A percentile compares a stretch with the other conserved stretches of the same genome.
Evolutionary conservation across 2,797 vertebrate species (phyloP).

Genomic region (Rhabdophis nuchalis): DNA sequence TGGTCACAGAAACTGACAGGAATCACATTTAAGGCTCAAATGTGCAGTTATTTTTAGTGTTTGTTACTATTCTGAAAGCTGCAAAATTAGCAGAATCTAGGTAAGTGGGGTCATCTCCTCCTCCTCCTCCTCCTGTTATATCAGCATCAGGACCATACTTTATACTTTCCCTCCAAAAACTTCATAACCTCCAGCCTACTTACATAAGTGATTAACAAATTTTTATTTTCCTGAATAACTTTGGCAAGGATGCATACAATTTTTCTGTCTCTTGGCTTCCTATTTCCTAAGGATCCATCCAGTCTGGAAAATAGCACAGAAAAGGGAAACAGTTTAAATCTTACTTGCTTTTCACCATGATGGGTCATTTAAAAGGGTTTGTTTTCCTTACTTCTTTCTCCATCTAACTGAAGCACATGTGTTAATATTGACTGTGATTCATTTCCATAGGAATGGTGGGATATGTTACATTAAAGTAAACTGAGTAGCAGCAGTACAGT

Average conservation of each 20-base stretch:
- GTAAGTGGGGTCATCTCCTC: slow-evolving; percentile 23
- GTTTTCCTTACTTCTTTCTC: slow-evolving; percentile 56
- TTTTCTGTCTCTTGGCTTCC: slow-evolving; percentile 51
- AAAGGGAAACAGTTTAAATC: slow-evolving; percentile 52
- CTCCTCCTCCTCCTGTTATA: slow-evolving; percentile 18
- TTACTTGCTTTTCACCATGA: slow-evolving; percentile 60
- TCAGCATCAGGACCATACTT: slow-evolving; percentile 29
- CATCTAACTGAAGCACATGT: not conserved
- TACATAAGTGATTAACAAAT: slow-evolving; percentile 38
- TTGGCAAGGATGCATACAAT: slow-evolving; percentile 50
- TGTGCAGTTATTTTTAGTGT: slow-evolving; percentile 59
- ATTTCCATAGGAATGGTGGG: not conserved
- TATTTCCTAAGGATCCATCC: slow-evolving; percentile 65
- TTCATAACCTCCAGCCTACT: slow-evolving; percentile 57
- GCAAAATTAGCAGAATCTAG: slow-evolving; percentile 33
- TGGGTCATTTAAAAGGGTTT: slow-evolving; percentile 47
- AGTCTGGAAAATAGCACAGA: slow-evolving; percentile 62
- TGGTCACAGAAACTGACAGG: slow-evolving; percentile 54
- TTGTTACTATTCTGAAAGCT: slow-evolving; percentile 49
- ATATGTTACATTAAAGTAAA: not conserved
- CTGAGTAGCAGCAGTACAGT: not conserved
- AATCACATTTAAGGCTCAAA: slow-evolving; percentile 60
- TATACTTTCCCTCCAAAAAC: slow-evolving; percentile 53
- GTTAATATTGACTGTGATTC: not conserved
- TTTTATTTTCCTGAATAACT: slow-evolving; percentile 61